phyloP scores from a whole-genome alignment of 2,888 invertebrate genomes.

The Mythimna impura region DNA sequence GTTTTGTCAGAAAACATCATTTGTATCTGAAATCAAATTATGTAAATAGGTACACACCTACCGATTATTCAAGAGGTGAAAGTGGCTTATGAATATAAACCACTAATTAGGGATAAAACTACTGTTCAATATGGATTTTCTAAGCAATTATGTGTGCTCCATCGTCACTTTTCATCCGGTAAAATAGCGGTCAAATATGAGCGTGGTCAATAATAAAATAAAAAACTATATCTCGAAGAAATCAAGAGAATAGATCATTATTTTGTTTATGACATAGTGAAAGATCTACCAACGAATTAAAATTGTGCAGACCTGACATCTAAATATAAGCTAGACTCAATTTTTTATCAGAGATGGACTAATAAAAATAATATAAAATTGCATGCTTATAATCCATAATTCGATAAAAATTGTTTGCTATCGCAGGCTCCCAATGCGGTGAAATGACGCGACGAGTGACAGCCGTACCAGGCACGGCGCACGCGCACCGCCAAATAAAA shows the following conservation, averaged over 20 bases:
- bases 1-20: conserved; percentile 10
- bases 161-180: no score
- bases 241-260: no score
- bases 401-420: conserved; percentile 36
- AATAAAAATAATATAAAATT: conserved; percentile 6
- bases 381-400: conserved; percentile 6
- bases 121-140: no score
- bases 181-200: no score
- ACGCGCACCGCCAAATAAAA: conserved; percentile 36
- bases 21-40: background rate
- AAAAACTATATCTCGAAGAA: no score
- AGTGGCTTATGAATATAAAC: background rate
- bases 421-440: conserved; percentile 17
- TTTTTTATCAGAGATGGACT: background rate
- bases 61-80: background rate
- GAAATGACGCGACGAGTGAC: conserved; percentile 35
- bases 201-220: no score
- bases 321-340: background rate
- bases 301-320: no score
- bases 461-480: conserved; percentile 67
- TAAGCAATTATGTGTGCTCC: no score
- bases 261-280: no score
- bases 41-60: background rate
- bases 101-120: background rate
- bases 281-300: no score